Evolutionary conservation across 2,797 vertebrate genomes (phyloP).

Genomic region (Falco biarmicus): DNA sequence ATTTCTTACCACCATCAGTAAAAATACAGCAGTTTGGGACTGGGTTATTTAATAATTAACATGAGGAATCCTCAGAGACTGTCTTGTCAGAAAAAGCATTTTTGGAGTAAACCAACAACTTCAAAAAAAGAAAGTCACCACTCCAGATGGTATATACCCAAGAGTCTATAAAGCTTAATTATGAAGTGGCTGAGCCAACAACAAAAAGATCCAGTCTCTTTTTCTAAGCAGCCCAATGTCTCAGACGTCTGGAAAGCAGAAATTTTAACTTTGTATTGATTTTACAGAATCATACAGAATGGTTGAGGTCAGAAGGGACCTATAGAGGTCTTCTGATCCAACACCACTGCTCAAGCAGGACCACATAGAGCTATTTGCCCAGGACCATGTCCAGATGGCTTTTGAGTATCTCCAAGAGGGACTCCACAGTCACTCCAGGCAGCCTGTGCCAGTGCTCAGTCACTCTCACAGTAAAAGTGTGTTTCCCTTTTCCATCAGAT

Average conservation of each 20-base stretch:
- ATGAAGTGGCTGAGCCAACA: not conserved
- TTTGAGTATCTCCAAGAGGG: not conserved
- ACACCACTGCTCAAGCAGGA: not conserved
- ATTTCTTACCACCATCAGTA: not conserved
- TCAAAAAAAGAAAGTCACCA: not conserved
- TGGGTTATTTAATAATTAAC: conserved; percentile 21
- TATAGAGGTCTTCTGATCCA: not conserved
- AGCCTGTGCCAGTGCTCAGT: not conserved
- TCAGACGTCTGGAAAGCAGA: not conserved
- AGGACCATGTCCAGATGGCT: not conserved
- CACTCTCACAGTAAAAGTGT: not conserved
- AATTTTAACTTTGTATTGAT: not conserved
- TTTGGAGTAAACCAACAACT: conserved; percentile 20
- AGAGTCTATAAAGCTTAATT: not conserved
- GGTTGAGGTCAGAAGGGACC: not conserved
- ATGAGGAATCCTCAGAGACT: not conserved
- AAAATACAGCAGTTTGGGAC: not conserved
- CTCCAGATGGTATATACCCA: not conserved
- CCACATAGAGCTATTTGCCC: not conserved
- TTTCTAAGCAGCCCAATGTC: not conserved
- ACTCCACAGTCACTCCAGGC: not conserved
- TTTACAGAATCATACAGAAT: not conserved
- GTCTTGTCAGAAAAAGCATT: not conserved
- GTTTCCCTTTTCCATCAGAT: not conserved
- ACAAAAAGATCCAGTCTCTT: not conserved